Percentiles rank a stretch among this genome's conserved stretches.
Evolutionary conservation across 2,888 invertebrate genomes (phyloP).

Genomic region (Catocala fraxini): DNA sequence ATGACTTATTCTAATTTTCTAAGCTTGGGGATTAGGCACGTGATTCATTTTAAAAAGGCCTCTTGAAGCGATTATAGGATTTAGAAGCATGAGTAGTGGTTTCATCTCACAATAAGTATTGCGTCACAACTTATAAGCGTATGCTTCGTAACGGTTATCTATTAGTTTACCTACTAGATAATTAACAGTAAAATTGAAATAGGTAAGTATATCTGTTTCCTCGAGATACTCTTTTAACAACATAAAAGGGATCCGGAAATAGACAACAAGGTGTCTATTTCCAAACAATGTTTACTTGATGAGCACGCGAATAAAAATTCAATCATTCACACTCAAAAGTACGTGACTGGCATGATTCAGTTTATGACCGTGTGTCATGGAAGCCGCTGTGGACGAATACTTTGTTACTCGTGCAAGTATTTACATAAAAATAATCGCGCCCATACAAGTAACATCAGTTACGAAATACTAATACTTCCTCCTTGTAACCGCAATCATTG

Average conservation of each 20-base stretch:
- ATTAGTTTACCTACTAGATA: no score
- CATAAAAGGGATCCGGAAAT: slow-evolving; percentile 37
- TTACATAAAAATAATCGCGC: slow-evolving; percentile 38
- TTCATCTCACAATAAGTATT: no score
- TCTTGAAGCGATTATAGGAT: no score
- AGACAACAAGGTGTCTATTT: slow-evolving; percentile 31
- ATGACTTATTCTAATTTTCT: no score
- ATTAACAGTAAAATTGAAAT: background rate
- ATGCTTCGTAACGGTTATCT: no score
- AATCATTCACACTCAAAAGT: slow-evolving; percentile 52
- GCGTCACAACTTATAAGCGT: no score
- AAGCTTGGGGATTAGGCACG: no score
- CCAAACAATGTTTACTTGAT: slow-evolving; percentile 46
- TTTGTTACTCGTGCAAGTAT: slow-evolving; percentile 28
- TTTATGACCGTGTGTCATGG: slow-evolving; percentile 56
- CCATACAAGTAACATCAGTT: slow-evolving; percentile 25
- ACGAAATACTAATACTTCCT: slow-evolving; percentile 24
- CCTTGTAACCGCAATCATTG: background rate
- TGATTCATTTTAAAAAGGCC: no score
- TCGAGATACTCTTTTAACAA: background rate
- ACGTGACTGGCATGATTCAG: slow-evolving; percentile 58
- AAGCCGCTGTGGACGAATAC: slow-evolving; percentile 22
- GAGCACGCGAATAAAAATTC: slow-evolving; percentile 54
- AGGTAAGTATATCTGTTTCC: background rate
- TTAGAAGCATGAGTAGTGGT: no score